Base-by-base conservation (phyloP, 2,888 invertebrate species). In the Thalpophila matura region DNA sequence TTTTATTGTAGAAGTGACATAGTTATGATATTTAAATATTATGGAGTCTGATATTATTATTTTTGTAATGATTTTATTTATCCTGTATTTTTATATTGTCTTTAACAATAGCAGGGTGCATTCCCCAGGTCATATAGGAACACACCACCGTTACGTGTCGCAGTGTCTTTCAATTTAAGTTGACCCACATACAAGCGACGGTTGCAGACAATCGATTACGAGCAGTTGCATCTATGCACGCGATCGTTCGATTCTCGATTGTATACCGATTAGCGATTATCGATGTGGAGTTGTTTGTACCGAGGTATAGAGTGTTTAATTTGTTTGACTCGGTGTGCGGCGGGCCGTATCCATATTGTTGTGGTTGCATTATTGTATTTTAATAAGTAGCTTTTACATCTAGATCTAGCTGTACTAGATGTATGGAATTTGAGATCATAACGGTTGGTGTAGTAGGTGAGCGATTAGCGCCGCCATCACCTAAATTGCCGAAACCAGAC, bases 151-250 rank as follows among this genome's bases (percentile, higher is more conserved):
- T 75, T 75, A 80, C 79, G 76, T 79, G 68, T 77, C 77, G 72
- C 72, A 76, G 80, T 81, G 80, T 81, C 86, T 85, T 86, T 83
- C 82, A 83, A 86, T 86, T 81, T 72, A 61, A 63, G 62, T 74
- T 76, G 86, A 86, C 86, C 86, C 83, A 85, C 80, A 86, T 86
- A 50, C 45, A 45, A 10, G 43, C 56, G 56, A 57, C 67, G 37
- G 57, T 62, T 75, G 67, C 78, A 69, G 77, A 75, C 70, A 78
- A 73, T 75, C 86, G 86, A 86, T 87, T 86, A 79, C 75, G 66
- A 67, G 66, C 72, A 79, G 77, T 83, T 83, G 84, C 85, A 86
- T 80, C 81, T 74, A 74, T 81, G 83, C 87, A 87, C 84, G 87
- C 86, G 83, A 88, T 81, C 61, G 64, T 67, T 77, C 74, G 70